Evolutionary conservation across 2,888 invertebrate genomes (phyloP), one percentile per base, ranked within the genome.

Genomic region (Tanytarsus gracilentus): DNA sequence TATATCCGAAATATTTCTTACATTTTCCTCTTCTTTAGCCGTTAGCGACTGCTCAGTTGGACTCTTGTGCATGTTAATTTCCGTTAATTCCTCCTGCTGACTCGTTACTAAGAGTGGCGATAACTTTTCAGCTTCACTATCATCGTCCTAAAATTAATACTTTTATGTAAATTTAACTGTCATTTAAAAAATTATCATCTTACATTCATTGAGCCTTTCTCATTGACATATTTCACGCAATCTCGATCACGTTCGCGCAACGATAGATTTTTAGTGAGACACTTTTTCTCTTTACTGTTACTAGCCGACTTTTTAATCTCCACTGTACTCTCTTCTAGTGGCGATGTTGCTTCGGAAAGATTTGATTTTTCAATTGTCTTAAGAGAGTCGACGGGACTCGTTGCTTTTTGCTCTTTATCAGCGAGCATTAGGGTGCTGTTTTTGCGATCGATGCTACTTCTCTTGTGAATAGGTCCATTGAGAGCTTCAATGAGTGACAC

Each of bases 401-500:
- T n/a, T n/a, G 25, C 30, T 16, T 60, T 60, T n/a, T 36, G 49
- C n/a, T 60, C 50, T 6, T 21, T 59, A 1, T 59, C 58, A 18
- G 18, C 30, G 6, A 40, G n/a, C n/a, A n/a, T n/a, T n/a, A n/a
- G n/a, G n/a, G 58, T 9, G 16, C 23, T 29, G 23, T 60, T 50
- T 36, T 60, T 60, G 8, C 50, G 33, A 16, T 60, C 50, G 27
- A 60, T 50, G 23, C 50, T 50, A 16, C 39, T 60, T 2, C 50
- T 36, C 21, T 60, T 60, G 16, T 29, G 36, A 26, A 40, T 26
- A 6, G 94, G 95, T 0, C 97, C 97, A 76, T 97, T 97, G 59
- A 97, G 77, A 3, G 97, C 97, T 76, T 97, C 97, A 65, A 97
- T 88, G 58, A 97, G 78, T 0, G 96, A 90, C 58, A 97, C 90